phyloP scores from a whole-genome alignment of 2,113 vertebrate genomes.

The Beaufortia kweichowensis region DNA sequence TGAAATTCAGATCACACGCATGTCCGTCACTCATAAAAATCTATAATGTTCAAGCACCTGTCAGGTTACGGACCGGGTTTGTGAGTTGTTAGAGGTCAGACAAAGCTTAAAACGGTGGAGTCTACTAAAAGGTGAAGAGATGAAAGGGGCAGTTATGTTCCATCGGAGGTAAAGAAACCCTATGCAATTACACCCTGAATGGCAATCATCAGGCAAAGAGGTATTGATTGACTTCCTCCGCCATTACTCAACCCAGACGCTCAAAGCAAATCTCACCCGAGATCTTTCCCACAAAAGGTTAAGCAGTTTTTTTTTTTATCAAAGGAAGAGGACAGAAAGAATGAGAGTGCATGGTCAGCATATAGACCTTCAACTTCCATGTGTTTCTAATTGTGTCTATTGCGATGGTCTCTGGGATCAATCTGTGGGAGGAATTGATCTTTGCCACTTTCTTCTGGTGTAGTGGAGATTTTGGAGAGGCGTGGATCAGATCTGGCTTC shows the following conservation, averaged over 20 bases:
- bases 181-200: conserved; percentile 56
- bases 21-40: conserved; percentile 25
- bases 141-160: conserved; percentile 65
- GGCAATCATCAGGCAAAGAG: conserved; percentile 59
- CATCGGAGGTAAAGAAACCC: conserved; percentile 62
- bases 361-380: conserved; percentile 24
- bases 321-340: conserved; percentile 24
- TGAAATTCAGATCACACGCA: conserved; percentile 13
- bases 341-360: conserved; percentile 11
- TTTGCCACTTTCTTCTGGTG: conserved; percentile 27
- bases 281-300: conserved; percentile 51
- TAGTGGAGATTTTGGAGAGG: conserved; percentile 2
- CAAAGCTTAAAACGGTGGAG: conserved; percentile 48
- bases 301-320: conserved; percentile 51
- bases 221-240: conserved; percentile 58
- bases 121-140: conserved; percentile 54
- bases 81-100: conserved; percentile 43
- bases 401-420: conserved; percentile 1
- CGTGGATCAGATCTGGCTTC: conserved; percentile 27
- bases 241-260: conserved; percentile 52
- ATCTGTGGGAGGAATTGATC: not conserved
- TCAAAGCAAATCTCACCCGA: conserved; percentile 50
- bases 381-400: conserved; percentile 30
- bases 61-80: conserved; percentile 22
- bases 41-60: conserved; percentile 37